Evolutionary conservation across 2,888 invertebrate genomes (phyloP).

Genomic region (Ennomos erosarius): DNA sequence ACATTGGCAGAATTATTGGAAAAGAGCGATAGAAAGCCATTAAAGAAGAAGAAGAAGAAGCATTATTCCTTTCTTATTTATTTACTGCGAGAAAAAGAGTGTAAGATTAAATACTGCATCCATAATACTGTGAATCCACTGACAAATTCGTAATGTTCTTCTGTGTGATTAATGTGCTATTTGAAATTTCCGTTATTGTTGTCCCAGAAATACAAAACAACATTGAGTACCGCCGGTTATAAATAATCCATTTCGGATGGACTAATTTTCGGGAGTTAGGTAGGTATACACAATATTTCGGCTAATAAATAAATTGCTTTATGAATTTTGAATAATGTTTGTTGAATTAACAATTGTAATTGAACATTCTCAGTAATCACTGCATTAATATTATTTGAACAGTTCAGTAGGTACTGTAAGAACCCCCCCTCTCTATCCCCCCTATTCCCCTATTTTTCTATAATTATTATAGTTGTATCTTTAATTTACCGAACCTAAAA

Average conservation of each 20-base stretch:
- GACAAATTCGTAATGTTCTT: constrained; percentile 67
- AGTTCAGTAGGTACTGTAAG: too few species aligned
- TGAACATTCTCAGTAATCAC: constrained; percentile 1
- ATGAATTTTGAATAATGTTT: constrained; percentile 16
- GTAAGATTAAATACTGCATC: constrained; percentile 13
- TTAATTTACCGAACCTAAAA: too few species aligned
- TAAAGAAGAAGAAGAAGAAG: too few species aligned
- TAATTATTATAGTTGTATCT: too few species aligned
- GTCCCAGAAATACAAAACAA: constrained; percentile 46
- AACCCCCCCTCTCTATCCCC: too few species aligned
- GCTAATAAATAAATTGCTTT: constrained; percentile 21
- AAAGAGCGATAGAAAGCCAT: too few species aligned
- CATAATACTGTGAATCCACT: constrained; percentile 30
- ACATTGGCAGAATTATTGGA: too few species aligned
- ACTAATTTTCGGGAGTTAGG: constrained; percentile 25
- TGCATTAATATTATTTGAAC: not conserved
- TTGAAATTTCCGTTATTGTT: constrained; percentile 65
- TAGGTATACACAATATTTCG: constrained; percentile 22
- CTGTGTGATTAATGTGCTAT: constrained; percentile 65
- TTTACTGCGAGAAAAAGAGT: not conserved
- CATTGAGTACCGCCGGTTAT: constrained; percentile 37
- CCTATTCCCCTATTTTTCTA: too few species aligned
- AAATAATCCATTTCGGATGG: constrained; percentile 40
- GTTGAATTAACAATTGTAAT: constrained; percentile 5
- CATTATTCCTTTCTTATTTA: too few species aligned